phyloP scores from a whole-genome alignment of 1,140 invertebrate species.

The Condylostylus longicornis region DNA sequence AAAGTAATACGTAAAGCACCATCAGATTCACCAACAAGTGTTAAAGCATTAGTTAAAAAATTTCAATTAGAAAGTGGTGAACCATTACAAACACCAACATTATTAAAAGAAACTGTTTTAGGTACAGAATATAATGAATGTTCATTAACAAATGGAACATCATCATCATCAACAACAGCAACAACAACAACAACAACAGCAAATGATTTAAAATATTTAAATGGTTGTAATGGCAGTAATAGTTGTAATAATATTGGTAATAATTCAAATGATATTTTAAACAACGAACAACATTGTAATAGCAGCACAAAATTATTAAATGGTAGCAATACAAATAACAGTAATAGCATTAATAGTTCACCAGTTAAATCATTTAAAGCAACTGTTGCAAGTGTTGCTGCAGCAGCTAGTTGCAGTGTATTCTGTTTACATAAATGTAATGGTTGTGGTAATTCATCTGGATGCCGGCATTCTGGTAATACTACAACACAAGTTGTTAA shows the following conservation, averaged over 20 bases:
- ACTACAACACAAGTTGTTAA: conserved; percentile 1
- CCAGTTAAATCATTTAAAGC: not conserved
- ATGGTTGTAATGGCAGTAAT: not conserved
- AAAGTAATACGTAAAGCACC: conserved; percentile 35
- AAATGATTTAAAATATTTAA: not conserved
- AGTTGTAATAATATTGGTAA: not conserved
- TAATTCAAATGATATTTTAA: not conserved
- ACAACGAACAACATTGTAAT: not conserved
- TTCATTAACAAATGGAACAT: not conserved
- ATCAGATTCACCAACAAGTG: conserved; percentile 22
- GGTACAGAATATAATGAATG: not conserved
- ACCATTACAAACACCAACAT: not conserved
- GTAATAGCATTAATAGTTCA: conserved; percentile 1
- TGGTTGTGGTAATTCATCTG: not conserved
- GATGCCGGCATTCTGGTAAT: not conserved
- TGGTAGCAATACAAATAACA: conserved; percentile 1
- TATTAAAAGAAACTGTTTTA: conserved; percentile 2
- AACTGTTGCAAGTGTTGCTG: not conserved
- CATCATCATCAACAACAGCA: conserved; percentile 1
- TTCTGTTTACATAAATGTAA: not conserved
- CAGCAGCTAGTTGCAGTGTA: conserved; percentile 1
- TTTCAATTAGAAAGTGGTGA: conserved; percentile 23
- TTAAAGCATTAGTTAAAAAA: conserved; percentile 30
- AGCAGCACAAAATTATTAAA: not conserved
- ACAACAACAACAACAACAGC: conserved; percentile 3